Base-by-base conservation (phyloP, 2,113 vertebrate species). In the Gadus chalcogrammus region DNA sequence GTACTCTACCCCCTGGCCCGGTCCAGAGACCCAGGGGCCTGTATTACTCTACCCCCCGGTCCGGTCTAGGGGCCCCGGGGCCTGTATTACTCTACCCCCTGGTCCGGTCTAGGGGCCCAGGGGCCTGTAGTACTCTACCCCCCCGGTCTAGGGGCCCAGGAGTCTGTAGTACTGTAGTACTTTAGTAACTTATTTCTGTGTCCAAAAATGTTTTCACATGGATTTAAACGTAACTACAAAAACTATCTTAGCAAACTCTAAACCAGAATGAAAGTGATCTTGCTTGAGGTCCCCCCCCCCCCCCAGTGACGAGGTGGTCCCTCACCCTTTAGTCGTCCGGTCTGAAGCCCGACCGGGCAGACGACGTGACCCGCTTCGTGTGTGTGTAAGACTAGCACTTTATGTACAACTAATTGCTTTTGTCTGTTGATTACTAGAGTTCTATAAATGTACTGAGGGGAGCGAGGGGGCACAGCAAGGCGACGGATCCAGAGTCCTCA, bases 331-430 rank as follows among this genome's bases (percentile, higher is more conserved):
- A 48, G 42, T 48, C 12, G 42, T 48, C 42, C 42, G 2, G 42
- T 48, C 8, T 2, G 42, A 48, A 48, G 12, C 42, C 42, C 11
- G 31, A 5, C 31, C 42, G 6, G 42, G 9, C 42, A 9, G 8
- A 12, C 42, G 2, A 1, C 11, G 42, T 2, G 74, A 71, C 64
- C 77, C 80, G 88, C 89, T 88, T 88, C 77, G 78, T 89, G 83
- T 77, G 71, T 84, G 85, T 88, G 88, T 81, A 90, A 86, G 85
- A 87, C 86, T 86, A 88, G 91, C 91, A 92, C 91, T 92, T 92
- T 92, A 92, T 91, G 84, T 90, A 87, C 8, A 88, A 89, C 83
- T 76, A 79, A 85, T 84, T 84, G 71, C 84, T 82, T 88, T 88
- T 81, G 83, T 82, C 77, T 83, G 84, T 81, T 83, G 84, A 85